Evolutionary conservation across 2,888 invertebrate genomes (phyloP), one percentile per base, ranked within the genome.

Genomic region (Cryptops parisi): DNA sequence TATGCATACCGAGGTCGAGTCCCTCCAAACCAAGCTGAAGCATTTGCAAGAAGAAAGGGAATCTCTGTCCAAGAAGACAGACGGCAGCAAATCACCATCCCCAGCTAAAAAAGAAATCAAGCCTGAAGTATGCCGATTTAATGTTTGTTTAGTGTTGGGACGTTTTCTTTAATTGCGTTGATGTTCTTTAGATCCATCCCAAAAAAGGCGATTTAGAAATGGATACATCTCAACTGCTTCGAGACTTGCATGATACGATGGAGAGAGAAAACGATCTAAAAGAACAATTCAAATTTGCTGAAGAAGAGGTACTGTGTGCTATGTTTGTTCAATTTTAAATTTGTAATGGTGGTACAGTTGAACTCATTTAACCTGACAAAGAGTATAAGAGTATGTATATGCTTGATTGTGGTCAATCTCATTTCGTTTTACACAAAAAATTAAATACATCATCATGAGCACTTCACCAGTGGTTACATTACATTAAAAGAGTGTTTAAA

Each of bases 271-370:
- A 88, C 1, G 94, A 96, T 72, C 73, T 94, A 17, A 78, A 88
- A 52, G 94, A 96, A 68, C 94, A 96, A 67, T 72, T 94, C 12
- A 79, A 82, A 59, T 93, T 89, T 68, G 83, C 91, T 15, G 93
- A 94, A 69, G 90, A 91, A 70, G 93, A 94, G 79, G 84, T 84
- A n/a, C n/a, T n/a, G n/a, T n/a, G n/a, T n/a, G n/a, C n/a, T n/a
- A n/a, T n/a, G n/a, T n/a, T n/a, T n/a, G n/a, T n/a, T n/a, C n/a
- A n/a, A n/a, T n/a, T n/a, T n/a, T n/a, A n/a, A n/a, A n/a, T n/a
- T n/a, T n/a, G n/a, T n/a, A n/a, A n/a, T n/a, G n/a, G n/a, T n/a
- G n/a, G n/a, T n/a, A n/a, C n/a, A n/a, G n/a, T n/a, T n/a, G n/a
- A n/a, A n/a, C n/a, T n/a, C n/a, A n/a, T n/a, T n/a, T n/a, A n/a